Conservation (phyloP, 2,888 invertebrate genomes). For the Apamea epomidion region DNA sequence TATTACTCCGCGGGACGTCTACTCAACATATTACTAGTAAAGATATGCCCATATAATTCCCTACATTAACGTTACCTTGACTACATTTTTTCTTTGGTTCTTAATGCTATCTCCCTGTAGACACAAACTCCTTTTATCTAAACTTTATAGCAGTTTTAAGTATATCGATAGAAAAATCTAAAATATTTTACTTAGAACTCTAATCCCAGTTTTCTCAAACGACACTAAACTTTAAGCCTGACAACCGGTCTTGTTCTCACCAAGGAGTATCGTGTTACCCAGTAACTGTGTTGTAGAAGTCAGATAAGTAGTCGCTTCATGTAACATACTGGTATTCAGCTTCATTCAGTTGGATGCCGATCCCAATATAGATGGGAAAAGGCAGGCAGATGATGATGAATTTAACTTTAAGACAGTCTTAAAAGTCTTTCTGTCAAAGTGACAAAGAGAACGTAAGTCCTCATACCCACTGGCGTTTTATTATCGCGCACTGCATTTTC, state of each 20-base stretch:
- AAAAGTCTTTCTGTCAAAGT: neutral
- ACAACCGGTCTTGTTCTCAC: neutral
- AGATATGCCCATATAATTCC: conserved; percentile 54
- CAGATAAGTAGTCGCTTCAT: neutral
- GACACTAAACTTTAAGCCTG: neutral
- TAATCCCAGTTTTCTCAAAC: neutral
- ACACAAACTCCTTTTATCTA: conserved; percentile 50
- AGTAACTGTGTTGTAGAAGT: neutral
- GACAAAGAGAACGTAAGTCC: neutral
- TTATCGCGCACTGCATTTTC: neutral
- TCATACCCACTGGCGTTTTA: neutral
- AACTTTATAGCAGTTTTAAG: conserved; percentile 38
- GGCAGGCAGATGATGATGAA: no score
- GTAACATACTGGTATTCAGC: neutral
- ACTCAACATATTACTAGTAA: conserved; percentile 32
- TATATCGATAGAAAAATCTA: conserved; percentile 65
- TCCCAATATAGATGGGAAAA: no score
- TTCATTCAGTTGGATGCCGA: neutral
- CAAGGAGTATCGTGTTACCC: neutral
- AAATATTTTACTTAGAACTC: conserved; percentile 32
- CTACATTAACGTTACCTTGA: conserved; percentile 37
- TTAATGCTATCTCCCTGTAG: conserved; percentile 73
- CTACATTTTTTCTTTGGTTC: conserved; percentile 67
- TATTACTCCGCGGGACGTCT: no score
- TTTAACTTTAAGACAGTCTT: neutral